A percentile compares a stretch with the other conserved stretches of the same genome.
phyloP scores from a whole-genome alignment of 2,888 invertebrate genomes.

The Steinernema hermaphroditum region DNA sequence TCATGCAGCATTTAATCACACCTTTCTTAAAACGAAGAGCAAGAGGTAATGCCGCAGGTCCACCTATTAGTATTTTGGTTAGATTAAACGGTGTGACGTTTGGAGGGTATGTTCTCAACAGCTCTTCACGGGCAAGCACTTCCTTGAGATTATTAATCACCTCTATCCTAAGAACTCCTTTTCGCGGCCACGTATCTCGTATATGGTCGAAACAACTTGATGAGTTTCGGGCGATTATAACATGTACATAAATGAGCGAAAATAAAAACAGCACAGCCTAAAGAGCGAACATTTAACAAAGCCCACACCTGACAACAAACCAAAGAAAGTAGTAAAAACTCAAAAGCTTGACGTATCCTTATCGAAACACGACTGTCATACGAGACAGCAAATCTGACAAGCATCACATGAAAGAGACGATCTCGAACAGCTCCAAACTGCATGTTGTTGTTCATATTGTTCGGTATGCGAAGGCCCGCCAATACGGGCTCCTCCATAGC shows the following conservation, averaged over 20 bases:
- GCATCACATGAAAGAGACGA: slow-evolving; percentile 74
- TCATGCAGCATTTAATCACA: background rate
- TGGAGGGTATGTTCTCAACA: background rate
- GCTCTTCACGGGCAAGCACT: slow-evolving; percentile 11
- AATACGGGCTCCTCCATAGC: slow-evolving; percentile 12
- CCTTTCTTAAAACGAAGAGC: slow-evolving; percentile 4
- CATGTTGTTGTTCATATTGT: slow-evolving; percentile 9
- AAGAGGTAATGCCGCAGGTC: slow-evolving; percentile 49
- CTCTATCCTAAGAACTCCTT: slow-evolving; percentile 90
- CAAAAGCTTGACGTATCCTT: slow-evolving; percentile 80
- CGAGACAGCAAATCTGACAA: slow-evolving; percentile 85
- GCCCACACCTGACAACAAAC: slow-evolving; percentile 68
- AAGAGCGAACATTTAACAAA: slow-evolving; percentile 57
- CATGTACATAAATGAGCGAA: slow-evolving; percentile 89
- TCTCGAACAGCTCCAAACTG: slow-evolving; percentile 51
- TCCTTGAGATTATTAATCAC: slow-evolving; percentile 71
- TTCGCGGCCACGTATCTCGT: slow-evolving; percentile 82
- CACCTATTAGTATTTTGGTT: slow-evolving; percentile 47
- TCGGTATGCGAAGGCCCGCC: slow-evolving; percentile 14
- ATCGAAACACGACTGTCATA: slow-evolving; percentile 87
- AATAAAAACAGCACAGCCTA: slow-evolving; percentile 83
- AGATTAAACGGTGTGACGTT: slow-evolving; percentile 44
- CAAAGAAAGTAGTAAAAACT: slow-evolving; percentile 80
- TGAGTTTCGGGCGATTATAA: slow-evolving; percentile 87
- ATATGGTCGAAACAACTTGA: slow-evolving; percentile 83